phyloP scores from a whole-genome alignment of 2,797 vertebrate species.

The Anniella stebbinsi region DNA sequence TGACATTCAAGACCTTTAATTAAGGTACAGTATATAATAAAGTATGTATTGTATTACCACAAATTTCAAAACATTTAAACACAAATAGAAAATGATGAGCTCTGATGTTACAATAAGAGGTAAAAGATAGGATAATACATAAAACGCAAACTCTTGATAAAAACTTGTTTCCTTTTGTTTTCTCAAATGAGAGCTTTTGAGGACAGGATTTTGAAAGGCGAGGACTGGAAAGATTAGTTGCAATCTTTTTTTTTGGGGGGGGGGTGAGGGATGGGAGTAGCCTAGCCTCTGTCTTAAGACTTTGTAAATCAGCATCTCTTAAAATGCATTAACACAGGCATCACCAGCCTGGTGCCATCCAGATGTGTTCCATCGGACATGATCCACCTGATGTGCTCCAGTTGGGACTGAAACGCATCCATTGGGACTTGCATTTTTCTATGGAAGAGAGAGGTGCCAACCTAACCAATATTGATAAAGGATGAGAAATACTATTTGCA shows the following conservation, averaged over 20 bases:
- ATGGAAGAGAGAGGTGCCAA: not conserved
- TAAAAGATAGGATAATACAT: not conserved
- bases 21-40: not conserved
- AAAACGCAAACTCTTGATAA: not conserved
- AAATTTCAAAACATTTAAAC: not conserved
- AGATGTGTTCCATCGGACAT: no score
- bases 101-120: slow-evolving; percentile 42
- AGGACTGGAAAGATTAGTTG: not conserved
- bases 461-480: not conserved
- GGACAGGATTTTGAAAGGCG: not conserved
- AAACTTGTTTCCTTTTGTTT: not conserved
- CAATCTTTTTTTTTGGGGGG: not conserved
- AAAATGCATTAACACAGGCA: not conserved
- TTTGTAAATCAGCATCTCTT: not conserved
- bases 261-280: not conserved
- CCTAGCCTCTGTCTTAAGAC: not conserved
- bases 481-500: no score
- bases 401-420: not conserved
- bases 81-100: not conserved
- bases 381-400: no score
- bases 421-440: not conserved
- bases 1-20: not conserved
- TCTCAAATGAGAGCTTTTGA: not conserved
- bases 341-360: no score
- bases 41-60: not conserved